Conservation (phyloP, 1,140 invertebrate species). For the Papilio machaon region DNA sequence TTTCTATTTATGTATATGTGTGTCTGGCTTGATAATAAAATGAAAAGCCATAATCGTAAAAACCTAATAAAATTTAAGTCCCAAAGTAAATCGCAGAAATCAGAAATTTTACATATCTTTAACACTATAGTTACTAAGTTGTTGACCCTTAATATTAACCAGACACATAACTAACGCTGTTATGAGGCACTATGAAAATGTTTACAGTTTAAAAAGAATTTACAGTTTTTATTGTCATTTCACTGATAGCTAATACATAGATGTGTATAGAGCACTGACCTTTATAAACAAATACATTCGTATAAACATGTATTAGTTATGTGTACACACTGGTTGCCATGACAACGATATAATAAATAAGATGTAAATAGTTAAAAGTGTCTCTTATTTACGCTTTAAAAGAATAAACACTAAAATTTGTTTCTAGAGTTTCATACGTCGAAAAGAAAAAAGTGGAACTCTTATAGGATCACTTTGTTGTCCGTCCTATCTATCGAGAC, state of each 20-base stretch:
- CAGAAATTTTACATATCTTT: neutral
- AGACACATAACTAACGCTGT: neutral
- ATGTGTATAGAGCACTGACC: neutral
- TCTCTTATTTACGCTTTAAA: too few relatives aligned
- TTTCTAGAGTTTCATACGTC: too few relatives aligned
- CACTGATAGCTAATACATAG: neutral
- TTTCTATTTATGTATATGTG: too few relatives aligned
- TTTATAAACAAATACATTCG: neutral
- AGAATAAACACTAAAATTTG: too few relatives aligned
- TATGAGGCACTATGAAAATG: neutral
- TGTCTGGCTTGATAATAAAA: neutral
- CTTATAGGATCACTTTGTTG: too few relatives aligned
- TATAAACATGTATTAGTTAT: too few relatives aligned
- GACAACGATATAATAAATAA: too few relatives aligned
- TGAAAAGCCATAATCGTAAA: neutral
- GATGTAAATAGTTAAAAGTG: too few relatives aligned
- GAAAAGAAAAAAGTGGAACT: too few relatives aligned
- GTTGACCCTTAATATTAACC: neutral
- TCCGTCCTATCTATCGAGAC: too few relatives aligned
- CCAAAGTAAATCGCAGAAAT: neutral
- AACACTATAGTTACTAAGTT: neutral
- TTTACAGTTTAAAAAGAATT: neutral
- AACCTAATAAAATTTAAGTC: neutral
- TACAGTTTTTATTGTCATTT: conserved; percentile 4
- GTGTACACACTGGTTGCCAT: too few relatives aligned